Base-by-base conservation (phyloP, 2,888 invertebrate species). In the Thumatha senex region DNA sequence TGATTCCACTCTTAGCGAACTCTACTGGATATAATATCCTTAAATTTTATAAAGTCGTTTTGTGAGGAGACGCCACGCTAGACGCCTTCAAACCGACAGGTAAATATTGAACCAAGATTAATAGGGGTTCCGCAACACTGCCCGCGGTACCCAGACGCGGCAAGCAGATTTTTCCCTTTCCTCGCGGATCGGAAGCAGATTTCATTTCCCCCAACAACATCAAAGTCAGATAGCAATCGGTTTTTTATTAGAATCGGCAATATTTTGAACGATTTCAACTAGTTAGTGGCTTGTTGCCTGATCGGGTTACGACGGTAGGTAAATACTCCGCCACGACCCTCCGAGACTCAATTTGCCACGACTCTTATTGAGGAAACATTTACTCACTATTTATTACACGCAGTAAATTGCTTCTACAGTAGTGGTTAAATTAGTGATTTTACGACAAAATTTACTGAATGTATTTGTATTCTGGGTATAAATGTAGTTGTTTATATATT, bases 161-260 rank as follows among this genome's bases (percentile, higher is more conserved):
- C 78, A 80, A 82, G 77, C 75, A 87, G 87, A 87, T 90, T 88
- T 88, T 86, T 89, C 83, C 80, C 82, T 86, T 86, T 89, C 82
- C 84, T 82, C 82, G 82, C 80, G 79, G 83, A 87, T 90, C 85
- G 87, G 89, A 88, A 87, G 83, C 86, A 84, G 88, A 90, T 89
- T 89, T 87, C 85, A 90, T 90, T 90, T 90, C 90, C 91, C 86
- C 77, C 79, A 87, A 88, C 89, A 87, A 89, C 90, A 90, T 90
- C 90, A 89, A 90, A 90, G 90, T 89, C 84, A 83, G 86, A 87
- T 87, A 85, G 86, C 86, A 82, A 88, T 89, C 87, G 86, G 81
- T 82, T 89, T 89, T 87, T 88, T 89, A 89, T 89, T 82, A 63
- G 89, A 84, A 84, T 90, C 89, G 83, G 89, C 89, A 81, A 89